Conservation (phyloP, 2,888 invertebrate species). For the Dusona sp. region DNA sequence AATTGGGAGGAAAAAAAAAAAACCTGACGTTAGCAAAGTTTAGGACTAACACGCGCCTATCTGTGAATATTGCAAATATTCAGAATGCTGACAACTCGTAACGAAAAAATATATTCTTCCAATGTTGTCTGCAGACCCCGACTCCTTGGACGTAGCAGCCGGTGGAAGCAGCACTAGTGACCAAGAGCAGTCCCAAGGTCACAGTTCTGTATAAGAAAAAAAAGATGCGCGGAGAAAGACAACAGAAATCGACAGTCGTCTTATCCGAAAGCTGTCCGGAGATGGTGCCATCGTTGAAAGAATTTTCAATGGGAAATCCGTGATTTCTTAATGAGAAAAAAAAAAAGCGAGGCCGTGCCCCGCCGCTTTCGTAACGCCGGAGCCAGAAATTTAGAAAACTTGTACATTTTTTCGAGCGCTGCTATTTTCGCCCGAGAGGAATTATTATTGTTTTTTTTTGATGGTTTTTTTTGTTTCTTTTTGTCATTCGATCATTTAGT, state of each 20-base stretch:
- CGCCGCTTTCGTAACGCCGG: conserved; percentile 20
- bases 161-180: conserved; percentile 77
- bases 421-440: conserved; percentile 44
- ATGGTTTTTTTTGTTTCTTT: conserved; percentile 1
- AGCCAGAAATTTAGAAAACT: conserved; percentile 60
- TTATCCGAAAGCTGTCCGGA: conserved; percentile 13
- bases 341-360: conserved; percentile 3
- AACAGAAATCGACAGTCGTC: conserved; percentile 10
- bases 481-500: conserved; percentile 27
- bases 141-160: conserved; percentile 77
- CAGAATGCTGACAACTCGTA: too few relatives aligned
- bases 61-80: too few relatives aligned
- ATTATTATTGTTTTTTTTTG: conserved; percentile 35
- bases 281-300: conserved; percentile 46
- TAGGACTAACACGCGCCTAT: too few relatives aligned
- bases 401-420: conserved; percentile 64
- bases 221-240: conserved; percentile 2
- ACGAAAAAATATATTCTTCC: not conserved
- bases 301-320: conserved; percentile 21
- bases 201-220: conserved; percentile 67
- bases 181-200: conserved; percentile 74
- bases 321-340: conserved; percentile 21
- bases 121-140: conserved; percentile 74
- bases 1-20: too few relatives aligned
- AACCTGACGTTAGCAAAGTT: too few relatives aligned